Conservation (phyloP, 2,797 vertebrate genomes). For the Hozukius guyotensis region DNA sequence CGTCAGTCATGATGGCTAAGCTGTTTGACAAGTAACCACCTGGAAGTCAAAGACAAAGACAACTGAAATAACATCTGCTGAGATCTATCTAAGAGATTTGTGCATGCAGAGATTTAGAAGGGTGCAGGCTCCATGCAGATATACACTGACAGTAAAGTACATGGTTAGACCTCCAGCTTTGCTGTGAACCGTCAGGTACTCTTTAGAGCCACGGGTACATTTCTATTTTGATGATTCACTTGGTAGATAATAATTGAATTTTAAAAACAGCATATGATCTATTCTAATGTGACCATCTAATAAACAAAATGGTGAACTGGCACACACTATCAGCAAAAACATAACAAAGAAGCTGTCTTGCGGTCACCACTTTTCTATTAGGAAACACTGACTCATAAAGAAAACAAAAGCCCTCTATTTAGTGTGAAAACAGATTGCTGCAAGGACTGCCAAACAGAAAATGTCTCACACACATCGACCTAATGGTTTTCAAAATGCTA, state of each 20-base stretch:
- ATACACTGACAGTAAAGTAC: background rate
- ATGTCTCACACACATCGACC: background rate
- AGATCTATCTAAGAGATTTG: background rate
- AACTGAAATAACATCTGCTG: background rate
- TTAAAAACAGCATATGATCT: background rate
- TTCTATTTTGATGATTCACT: background rate
- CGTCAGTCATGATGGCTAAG: constrained; percentile 97
- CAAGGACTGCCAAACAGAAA: background rate
- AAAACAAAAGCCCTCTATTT: constrained; percentile 1
- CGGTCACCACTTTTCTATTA: background rate
- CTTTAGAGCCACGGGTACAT: background rate
- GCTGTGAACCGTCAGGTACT: background rate
- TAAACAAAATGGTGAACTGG: background rate
- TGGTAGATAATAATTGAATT: background rate
- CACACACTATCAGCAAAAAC: background rate
- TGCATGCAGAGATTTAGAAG: background rate
- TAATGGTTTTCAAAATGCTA: background rate
- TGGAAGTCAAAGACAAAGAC: constrained; percentile 52
- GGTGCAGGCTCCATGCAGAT: background rate
- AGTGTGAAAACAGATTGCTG: background rate
- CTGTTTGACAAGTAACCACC: constrained; percentile 97
- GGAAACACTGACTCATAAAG: background rate
- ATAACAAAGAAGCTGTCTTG: background rate
- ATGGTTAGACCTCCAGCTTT: background rate
- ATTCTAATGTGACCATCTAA: background rate